Evolutionary conservation across 2,113 vertebrate genomes (phyloP), one percentile per base, ranked within the genome.

Genomic region (Amphiprion percula): DNA sequence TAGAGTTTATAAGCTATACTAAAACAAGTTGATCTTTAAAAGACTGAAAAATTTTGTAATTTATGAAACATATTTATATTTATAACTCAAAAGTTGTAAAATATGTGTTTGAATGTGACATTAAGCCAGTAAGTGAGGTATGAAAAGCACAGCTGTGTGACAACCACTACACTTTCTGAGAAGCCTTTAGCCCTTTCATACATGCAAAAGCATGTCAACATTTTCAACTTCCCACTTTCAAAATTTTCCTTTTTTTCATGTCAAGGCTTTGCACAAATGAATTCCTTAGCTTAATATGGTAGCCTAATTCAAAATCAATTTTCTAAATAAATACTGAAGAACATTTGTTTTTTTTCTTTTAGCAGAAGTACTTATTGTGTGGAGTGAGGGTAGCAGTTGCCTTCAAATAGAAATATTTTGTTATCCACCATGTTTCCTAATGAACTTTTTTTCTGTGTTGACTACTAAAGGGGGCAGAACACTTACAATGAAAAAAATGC

Each of bases 331-430:
- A 60, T 47, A 39, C 10, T 10, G 52, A 33, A 53, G 15, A 37
- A 15, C 59, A 66, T 26, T 2, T 49, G 37, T 33, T 47, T 52
- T 17, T n/a, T 52, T 52, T 19, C 21, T 52, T 15, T 10, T 64
- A 16, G 41, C 30, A 30, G 7, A n/a, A 33, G 23, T 58, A 49
- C 4, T 52, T 21, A 37, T 74, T 28, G 19, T 19, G 33, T 66
- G 53, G 19, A 49, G 8, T 7, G 5, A 11, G 23, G 19, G 28
- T 16, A n/a, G 41, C 2, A 0, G 50, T 19, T 60, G 19, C 24
- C 41, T 81, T 73, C 41, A 73, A 65, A 69, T 66, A 17, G 11
- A 75, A 78, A 61, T 66, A 59, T 41, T 61, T 65, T 39, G 2
- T 30, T 58, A 39, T 61, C 61, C 23, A 60, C 60, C 3, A 54